Conservation (phyloP, 2,113 vertebrate species). For the Lampris megalopsis region DNA sequence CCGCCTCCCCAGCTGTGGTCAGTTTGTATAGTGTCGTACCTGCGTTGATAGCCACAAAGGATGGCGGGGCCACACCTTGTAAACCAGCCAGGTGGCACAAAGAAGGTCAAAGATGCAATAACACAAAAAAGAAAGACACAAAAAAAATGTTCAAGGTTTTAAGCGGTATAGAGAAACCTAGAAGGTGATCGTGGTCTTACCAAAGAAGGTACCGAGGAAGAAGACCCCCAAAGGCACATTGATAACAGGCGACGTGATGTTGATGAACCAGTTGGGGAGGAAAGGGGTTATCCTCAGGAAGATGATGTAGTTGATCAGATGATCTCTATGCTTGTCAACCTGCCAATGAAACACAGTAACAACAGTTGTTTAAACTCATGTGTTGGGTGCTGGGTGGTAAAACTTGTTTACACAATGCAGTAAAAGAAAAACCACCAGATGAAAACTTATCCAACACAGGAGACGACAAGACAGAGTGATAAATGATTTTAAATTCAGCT, state of each 20-base stretch:
- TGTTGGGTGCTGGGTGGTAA: too few relatives aligned
- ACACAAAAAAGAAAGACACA: neutral
- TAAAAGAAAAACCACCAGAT: too few relatives aligned
- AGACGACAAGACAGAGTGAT: slow-evolving; percentile 27
- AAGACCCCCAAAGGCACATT: slow-evolving; percentile 97
- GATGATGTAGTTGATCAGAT: slow-evolving; percentile 99
- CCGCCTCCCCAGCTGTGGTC: slow-evolving; percentile 96
- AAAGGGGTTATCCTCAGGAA: slow-evolving; percentile 99
- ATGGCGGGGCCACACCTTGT: slow-evolving; percentile 95
- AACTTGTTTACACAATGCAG: too few relatives aligned
- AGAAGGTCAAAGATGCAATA: neutral
- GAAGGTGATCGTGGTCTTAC: slow-evolving; percentile 80
- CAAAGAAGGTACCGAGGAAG: slow-evolving; percentile 97
- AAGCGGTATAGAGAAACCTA: neutral
- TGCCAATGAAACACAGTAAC: slow-evolving; percentile 52
- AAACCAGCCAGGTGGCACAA: slow-evolving; percentile 24
- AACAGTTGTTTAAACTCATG: slow-evolving; percentile 2
- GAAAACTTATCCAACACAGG: neutral
- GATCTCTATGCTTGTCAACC: slow-evolving; percentile 96
- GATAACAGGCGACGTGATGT: slow-evolving; percentile 98
- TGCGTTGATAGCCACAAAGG: slow-evolving; percentile 98
- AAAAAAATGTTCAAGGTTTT: neutral
- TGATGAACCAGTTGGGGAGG: slow-evolving; percentile 99
- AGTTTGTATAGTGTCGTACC: slow-evolving; percentile 98
- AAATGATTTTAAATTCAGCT: neutral